Base-by-base conservation (phyloP, 2,797 vertebrate genomes). In the Ceryle rudis region DNA sequence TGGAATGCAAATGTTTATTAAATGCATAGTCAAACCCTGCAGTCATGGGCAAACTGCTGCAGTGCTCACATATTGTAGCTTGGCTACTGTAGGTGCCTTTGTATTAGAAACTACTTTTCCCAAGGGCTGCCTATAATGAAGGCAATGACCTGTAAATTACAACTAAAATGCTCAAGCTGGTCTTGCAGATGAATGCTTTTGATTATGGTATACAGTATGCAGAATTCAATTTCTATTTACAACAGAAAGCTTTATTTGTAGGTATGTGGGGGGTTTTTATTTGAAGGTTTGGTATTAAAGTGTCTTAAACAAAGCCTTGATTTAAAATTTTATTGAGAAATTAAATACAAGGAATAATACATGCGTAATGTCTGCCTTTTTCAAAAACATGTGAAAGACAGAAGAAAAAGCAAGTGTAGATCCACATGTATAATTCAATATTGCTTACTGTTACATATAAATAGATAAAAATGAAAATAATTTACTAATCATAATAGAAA, bases 61-160 rank as follows among this genome's bases (percentile, higher is more conserved):
- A 89, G 47, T 67, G 39, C 22, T 93, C 79, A 67, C 41, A 61
- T 64, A 73, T 25, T 88, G 65, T 33, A 67, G 44, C 16, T 89
- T 90, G 80, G 78, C 47, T 90, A 42, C 51, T 80, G 33, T 82
- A 95, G 73, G 49, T 92, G 58, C 52, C 79, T 96, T 94, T 95
- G 44, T 90, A 62, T 71, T 85, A 91, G 77, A 92, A 97, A 74
- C 57, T 91, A 67, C 75, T 95, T 96, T 95, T 94, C 87, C 94
- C 57, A 86, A 49, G 33, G 51, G 81, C 71, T 96, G 35, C 39
- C 64, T 93, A 29, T 94, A 96, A 97, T 93, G 79, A 97, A 97
- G 70, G 85, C 90, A 97, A 93, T 94, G 95, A 94, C 78, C 81
- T 96, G 41, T 94, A 97, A 96, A 96, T 97, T 96, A 81, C 55